Conservation (phyloP, 2,113 vertebrate species). For the Laticauda colubrina region DNA sequence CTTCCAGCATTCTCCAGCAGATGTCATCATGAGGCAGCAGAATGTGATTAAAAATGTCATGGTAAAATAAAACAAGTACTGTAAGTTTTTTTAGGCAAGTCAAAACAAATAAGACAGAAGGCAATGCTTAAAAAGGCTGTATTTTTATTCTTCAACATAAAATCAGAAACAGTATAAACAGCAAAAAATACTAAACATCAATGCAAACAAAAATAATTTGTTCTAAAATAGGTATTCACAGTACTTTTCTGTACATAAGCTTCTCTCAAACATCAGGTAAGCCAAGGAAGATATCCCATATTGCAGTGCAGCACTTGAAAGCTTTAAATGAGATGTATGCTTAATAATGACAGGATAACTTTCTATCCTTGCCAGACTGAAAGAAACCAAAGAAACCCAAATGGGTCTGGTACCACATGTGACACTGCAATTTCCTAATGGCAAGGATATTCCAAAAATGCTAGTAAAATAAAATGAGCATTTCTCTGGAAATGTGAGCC, state of each 20-base stretch:
- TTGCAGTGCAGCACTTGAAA: not conserved
- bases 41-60: not conserved
- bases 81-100: not conserved
- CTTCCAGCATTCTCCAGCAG: constrained; percentile 45
- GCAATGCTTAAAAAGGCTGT: constrained; percentile 21
- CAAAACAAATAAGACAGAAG: not conserved
- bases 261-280: not conserved
- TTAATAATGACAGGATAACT: not conserved
- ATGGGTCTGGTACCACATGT: not conserved
- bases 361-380: not conserved
- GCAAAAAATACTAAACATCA: constrained; percentile 8
- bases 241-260: not conserved
- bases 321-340: constrained; percentile 17
- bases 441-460: constrained; percentile 8
- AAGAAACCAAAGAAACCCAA: constrained; percentile 2
- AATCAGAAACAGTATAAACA: constrained; percentile 2
- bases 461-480: constrained; percentile 23
- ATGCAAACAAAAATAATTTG: constrained; percentile 13
- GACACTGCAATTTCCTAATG: constrained; percentile 22
- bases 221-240: constrained; percentile 15
- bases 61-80: not conserved
- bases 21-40: constrained; percentile 40
- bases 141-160: constrained; percentile 21
- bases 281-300: constrained; percentile 1
- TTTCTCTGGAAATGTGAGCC: constrained; percentile 30